These are phyloP conservation scores for Sarcophaga carnaria DNA, from an alignment of 2,888 invertebrate species.

Conservation along the genomic window DNA sequence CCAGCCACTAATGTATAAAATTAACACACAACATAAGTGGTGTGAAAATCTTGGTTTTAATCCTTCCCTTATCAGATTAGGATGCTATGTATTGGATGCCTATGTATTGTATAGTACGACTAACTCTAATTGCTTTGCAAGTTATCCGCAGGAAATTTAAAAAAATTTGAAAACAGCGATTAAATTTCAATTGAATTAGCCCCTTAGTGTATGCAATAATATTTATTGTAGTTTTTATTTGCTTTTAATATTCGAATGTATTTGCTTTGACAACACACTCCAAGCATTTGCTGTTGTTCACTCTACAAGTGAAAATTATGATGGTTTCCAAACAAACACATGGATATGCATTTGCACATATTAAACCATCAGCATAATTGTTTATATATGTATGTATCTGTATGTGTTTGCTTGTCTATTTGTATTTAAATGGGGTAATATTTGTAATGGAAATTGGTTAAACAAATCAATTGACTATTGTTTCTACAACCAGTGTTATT, in stretches of 20 bases:
- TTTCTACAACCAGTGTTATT: conserved; percentile 7
- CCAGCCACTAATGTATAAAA: no score
- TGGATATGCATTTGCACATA: not conserved
- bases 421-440: conserved; percentile 18
- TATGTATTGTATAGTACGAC: no score
- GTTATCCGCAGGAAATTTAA: no score
- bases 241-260: not conserved
- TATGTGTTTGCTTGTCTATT: not conserved
- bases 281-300: not conserved
- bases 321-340: not conserved
- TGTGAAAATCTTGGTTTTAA: no score
- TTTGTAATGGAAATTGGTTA: conserved; percentile 63
- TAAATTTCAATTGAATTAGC: not conserved
- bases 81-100: no score
- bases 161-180: no score
- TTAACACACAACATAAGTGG: no score
- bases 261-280: conserved; percentile 3
- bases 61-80: no score
- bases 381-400: not conserved
- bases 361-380: not conserved
- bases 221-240: not conserved
- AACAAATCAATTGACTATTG: conserved; percentile 62
- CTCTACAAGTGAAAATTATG: not conserved
- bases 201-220: not conserved
- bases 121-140: no score